Percentiles rank a stretch among this genome's conserved stretches.
These are phyloP conservation scores for Hemibagrus wyckioides DNA, from an alignment of 2,113 vertebrate species.

Conservation along the genomic window DNA sequence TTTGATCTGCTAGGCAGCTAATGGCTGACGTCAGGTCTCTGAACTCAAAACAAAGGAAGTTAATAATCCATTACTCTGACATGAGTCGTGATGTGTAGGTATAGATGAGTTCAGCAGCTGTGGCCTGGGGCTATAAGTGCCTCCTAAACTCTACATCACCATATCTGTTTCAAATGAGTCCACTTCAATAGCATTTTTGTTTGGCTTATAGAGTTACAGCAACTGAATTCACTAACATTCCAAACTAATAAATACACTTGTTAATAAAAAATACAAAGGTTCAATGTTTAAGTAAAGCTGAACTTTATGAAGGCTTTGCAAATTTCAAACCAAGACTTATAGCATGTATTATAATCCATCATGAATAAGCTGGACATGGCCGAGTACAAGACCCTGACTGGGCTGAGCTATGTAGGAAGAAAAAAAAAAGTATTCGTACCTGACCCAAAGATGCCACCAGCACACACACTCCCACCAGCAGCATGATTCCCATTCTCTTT, in stretches of 20 bases:
- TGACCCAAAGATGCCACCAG: slow-evolving; percentile 62
- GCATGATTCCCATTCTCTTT: slow-evolving; percentile 62
- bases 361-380: background rate
- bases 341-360: background rate
- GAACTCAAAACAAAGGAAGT: slow-evolving; percentile 49
- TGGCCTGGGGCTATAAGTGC: slow-evolving; percentile 28
- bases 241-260: background rate
- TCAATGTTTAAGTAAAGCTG: background rate
- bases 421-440: slow-evolving; percentile 63
- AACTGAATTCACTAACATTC: background rate
- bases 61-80: slow-evolving; percentile 52
- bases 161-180: background rate
- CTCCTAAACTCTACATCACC: slow-evolving; percentile 8
- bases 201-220: background rate
- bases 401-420: background rate
- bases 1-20: slow-evolving; percentile 39
- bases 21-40: slow-evolving; percentile 51
- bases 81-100: slow-evolving; percentile 11
- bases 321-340: background rate
- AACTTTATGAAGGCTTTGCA: background rate
- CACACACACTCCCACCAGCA: slow-evolving; percentile 57
- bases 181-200: background rate
- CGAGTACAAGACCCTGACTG: background rate
- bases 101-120: slow-evolving; percentile 48
- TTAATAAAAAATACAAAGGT: background rate